Evolutionary conservation across 2,113 vertebrate species (phyloP), one percentile per base, ranked within the genome.

Genomic region (Indri indri): DNA sequence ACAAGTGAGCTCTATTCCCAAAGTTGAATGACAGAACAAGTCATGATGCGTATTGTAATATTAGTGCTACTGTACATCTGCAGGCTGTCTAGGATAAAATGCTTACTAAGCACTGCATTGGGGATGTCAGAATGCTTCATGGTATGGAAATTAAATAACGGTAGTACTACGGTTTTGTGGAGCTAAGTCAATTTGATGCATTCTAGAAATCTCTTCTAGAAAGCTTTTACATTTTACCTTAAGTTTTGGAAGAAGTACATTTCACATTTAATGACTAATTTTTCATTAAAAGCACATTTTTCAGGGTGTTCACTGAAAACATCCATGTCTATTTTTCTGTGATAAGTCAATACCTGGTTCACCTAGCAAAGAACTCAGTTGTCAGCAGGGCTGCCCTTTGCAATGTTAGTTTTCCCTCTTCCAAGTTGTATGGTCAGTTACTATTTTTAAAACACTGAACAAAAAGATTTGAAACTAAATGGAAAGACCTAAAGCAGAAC

Each of bases 141-240:
- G 88, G 91, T 80, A 88, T 98, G 92, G 97, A 98, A 98, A 98
- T 98, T 98, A 98, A 98, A 98, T 98, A 98, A 97, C 98, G 87
- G 68, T 95, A 97, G 95, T 97, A 96, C 96, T 97, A 74, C 87
- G 0, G 1, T 97, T 98, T 97, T 98, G 91, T 97, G 98, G 97
- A 98, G 97, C 92, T 98, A 98, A 99, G 96, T 88, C 98, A 98
- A 76, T 97, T 97, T 97, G 90, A 97, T 96, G 20, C 90, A 89
- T 91, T 95, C 94, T 97, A 98, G 97, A 98, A 98, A 98, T 98
- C 86, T 96, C 93, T 96, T 95, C 95, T 97, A 98, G 97, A 98
- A 98, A 98, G 97, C 90, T 97, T 97, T 96, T 95, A 20, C 94
- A 25, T 71, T 97, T 94, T 87, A 89, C 45, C 54, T 71, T 88